Conservation (phyloP, 2,797 vertebrate species). For the Chromis chromis region DNA sequence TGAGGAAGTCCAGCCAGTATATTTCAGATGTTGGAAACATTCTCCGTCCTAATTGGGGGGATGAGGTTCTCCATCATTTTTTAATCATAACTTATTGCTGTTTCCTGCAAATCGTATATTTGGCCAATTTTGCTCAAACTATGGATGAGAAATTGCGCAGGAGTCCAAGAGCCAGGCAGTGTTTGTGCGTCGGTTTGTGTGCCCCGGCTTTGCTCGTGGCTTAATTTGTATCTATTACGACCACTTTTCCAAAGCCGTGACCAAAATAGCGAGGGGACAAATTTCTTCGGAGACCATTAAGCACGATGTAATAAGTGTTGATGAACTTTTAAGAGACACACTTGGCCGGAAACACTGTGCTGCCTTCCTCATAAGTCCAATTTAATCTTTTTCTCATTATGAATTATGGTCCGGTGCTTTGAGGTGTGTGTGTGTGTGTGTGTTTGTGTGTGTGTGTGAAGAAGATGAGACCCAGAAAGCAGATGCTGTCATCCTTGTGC, state of each 20-base stretch:
- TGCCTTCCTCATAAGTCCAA: slow-evolving; percentile 70
- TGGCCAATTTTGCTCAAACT: slow-evolving; percentile 37
- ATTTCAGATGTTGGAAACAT: slow-evolving; percentile 60
- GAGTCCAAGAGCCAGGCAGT: slow-evolving; percentile 14
- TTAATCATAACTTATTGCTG: slow-evolving; percentile 64
- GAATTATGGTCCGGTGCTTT: slow-evolving; percentile 54
- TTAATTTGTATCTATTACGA: slow-evolving; percentile 71
- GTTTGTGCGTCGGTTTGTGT: slow-evolving; percentile 31
- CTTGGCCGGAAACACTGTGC: slow-evolving; percentile 64
- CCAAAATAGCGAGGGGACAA: slow-evolving; percentile 65
- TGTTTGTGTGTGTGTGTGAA: slow-evolving; percentile 18
- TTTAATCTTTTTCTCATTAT: slow-evolving; percentile 74
- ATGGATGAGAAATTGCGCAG: slow-evolving; percentile 20
- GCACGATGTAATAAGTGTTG: slow-evolving; percentile 70
- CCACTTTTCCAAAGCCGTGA: slow-evolving; percentile 58
- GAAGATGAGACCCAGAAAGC: slow-evolving; percentile 38
- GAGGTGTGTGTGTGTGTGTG: slow-evolving; percentile 25
- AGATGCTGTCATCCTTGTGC: slow-evolving; percentile 32
- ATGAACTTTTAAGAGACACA: slow-evolving; percentile 77
- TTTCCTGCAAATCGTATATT: slow-evolving; percentile 50
- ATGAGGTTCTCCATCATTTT: slow-evolving; percentile 63
- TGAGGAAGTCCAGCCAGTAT: slow-evolving; percentile 35
- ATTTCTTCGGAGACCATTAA: slow-evolving; percentile 70
- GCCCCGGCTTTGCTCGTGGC: slow-evolving; percentile 50
- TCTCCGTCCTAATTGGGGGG: slow-evolving; percentile 51